Evolutionary conservation across 2,888 invertebrate genomes (phyloP), one percentile per base, ranked within the genome.

Genomic region (Acleris cristana): DNA sequence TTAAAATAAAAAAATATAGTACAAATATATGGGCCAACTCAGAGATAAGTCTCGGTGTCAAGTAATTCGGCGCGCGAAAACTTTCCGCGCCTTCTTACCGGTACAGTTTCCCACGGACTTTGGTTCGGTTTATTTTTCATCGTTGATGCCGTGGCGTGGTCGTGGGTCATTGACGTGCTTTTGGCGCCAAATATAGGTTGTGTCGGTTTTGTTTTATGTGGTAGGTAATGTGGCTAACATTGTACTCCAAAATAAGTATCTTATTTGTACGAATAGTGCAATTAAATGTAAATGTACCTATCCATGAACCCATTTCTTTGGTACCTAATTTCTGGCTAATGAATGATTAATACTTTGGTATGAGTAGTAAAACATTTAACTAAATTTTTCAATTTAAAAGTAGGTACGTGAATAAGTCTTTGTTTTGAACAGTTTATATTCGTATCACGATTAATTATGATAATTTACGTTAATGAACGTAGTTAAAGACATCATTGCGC

Each of bases 81-180:
- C 34, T 62, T 56, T 57, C 61, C 54, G 34, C 34, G 53, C 53
- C 61, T 51, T 73, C 78, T n/a, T 77, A 44, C 49, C 51, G 59
- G 64, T 69, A 64, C 49, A 57, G 45, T 57, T 56, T 66, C 66
- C 66, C 61, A 62, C 66, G 61, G 67, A 59, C 69, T 55, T 58
- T 54, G 76, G 44, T 69, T 71, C 44, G 67, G 65, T 55, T 70
- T 53, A 69, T 66, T 66, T 66, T 62, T 56, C 66, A 23, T 45
- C 49, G 60, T 65, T 61, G 52, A 61, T 63, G 69, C 64, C 60
- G 21, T 60, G 57, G 63, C 64, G 45, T 63, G 61, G 64, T 68
- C 60, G 70, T 72, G 71, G 76, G 74, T 75, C 78, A 73, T 70
- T 76, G 74, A 76, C 77, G 75, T 69, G 52, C 23, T 73, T 71